A percentile compares a stretch with the other conserved stretches of the same genome.
phyloP scores from a whole-genome alignment of 1,140 invertebrate genomes.

The Drosophila tani region DNA sequence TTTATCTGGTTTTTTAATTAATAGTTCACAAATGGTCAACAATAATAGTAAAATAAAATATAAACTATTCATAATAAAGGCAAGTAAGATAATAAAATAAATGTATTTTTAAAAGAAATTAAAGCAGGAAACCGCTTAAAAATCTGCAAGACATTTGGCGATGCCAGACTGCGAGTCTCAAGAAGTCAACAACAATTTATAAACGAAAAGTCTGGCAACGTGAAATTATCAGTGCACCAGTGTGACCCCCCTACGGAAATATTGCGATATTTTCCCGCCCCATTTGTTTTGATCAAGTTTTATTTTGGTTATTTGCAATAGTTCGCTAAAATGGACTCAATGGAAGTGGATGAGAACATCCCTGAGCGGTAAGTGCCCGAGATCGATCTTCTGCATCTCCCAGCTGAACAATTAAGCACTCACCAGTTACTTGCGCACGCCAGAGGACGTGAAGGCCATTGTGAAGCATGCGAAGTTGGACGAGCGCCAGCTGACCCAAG shows the following conservation, averaged over 20 bases:
- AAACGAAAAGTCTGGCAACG: neutral
- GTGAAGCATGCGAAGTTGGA: constrained; percentile 90
- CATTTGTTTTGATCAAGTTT: constrained; percentile 6
- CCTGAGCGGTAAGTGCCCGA: constrained; percentile 52
- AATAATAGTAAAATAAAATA: too few species aligned
- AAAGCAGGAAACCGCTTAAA: too few species aligned
- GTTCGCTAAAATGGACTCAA: constrained; percentile 18
- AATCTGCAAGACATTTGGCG: too few species aligned
- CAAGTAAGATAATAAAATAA: too few species aligned
- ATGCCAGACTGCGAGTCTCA: too few species aligned
- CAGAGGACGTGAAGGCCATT: constrained; percentile 87
- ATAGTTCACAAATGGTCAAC: too few species aligned
- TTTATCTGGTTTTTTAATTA: too few species aligned
- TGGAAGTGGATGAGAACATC: constrained; percentile 71
- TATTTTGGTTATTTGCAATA: constrained; percentile 9
- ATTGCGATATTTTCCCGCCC: constrained; percentile 7
- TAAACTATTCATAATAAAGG: too few species aligned
- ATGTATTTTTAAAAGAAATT: too few species aligned
- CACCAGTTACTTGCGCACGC: constrained; percentile 85
- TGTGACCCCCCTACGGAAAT: neutral
- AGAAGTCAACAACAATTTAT: too few species aligned
- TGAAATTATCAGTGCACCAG: neutral
- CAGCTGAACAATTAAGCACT: neutral
- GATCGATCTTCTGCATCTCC: neutral
- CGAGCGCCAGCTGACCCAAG: constrained; percentile 87